Base-by-base conservation (phyloP, 2,888 invertebrate species). In the Serrognathus titanus region DNA sequence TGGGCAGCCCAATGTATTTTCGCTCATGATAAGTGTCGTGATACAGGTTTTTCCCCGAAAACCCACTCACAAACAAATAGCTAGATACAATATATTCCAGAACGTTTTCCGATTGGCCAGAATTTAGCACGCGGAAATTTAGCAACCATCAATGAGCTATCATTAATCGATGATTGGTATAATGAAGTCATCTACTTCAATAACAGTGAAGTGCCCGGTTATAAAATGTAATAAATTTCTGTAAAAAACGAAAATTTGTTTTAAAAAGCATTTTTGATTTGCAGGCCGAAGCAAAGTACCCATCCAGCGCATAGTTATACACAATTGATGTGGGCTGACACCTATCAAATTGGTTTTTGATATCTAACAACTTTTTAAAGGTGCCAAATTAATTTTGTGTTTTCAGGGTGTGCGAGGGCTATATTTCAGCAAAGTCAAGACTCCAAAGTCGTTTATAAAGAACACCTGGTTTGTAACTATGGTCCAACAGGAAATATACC, bases 1-100 rank as follows among this genome's bases (percentile, higher is more conserved):
- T 81, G 79, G 80, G 78, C 76, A 6, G 70, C 73, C 46, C 80
- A 80, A 56, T 81, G 80, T 59, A 56, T 63, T 3, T 75, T 68
- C 51, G 64, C 60, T 0, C 75, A 79, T 57, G 80, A 80, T 57
- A 37, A 61, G 1, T 80, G 79, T 61, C 68, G 78, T 57, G 68
- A 75, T 62, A 66, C 69, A 48, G 67, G 77, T 76, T 31, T 31
- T 31, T 5, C 24, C 24, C 24, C 24, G 5, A 40, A 40, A 40
- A 12, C 7, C 6, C 40, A 11, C 12, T 40, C 6, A 1, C 8
- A 40, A 40, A 6, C 16, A 47, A 10, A 36, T 13, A 48, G 10
- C n/a, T 35, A 48, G 35, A 31, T 3, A 48, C 2, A 39, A 41
- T 16, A 9, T 38, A 7, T 41, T 47, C 2, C 35, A 43, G 52